Evolutionary conservation across 2,888 invertebrate genomes (phyloP), one percentile per base, ranked within the genome.

Genomic region (Pecten maximus): DNA sequence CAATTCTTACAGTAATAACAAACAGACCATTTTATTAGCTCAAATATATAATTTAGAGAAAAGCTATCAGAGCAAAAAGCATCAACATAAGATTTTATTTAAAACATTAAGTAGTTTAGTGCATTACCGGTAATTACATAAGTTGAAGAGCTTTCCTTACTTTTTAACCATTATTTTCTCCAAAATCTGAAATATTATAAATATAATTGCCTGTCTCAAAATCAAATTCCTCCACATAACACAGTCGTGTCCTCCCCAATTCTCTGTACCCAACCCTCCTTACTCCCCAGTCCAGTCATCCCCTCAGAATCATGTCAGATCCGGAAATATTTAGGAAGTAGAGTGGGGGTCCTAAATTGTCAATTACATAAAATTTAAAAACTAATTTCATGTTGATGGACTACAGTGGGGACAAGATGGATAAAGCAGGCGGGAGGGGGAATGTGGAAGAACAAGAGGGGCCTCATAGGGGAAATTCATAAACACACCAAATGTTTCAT

Each of bases 331-430:
- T 74, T 74, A 74, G 74, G 23, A 35, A 74, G 35, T 8, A 35
- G 74, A 74, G 74, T 74, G 28, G 74, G 74, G 74, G 28, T 74
- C 28, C 74, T 23, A 74, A 74, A 74, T 74, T 74, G 35, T 74
- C 74, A 74, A 74, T 74, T 74, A 74, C 35, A 35, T 74, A 35
- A 74, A 74, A 74, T 74, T 74, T 74, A 74, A 74, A 60, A 74
- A 74, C 74, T 74, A 74, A 74, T 74, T 74, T 74, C 74, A 74
- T 28, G 35, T 35, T 74, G 74, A 74, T 74, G 74, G 74, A 28
- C 35, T 35, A 0, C 28, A 15, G 35, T 74, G 74, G 74, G 74
- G 74, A 74, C 74, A 74, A 28, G 28, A 74, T 28, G 35, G 35
- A 74, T 74, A 74, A 28, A 74, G 35, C 35, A 74, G 74, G 74